Evolutionary conservation across 2,113 vertebrate genomes (phyloP).

Genomic region (Anoura caudifer): DNA sequence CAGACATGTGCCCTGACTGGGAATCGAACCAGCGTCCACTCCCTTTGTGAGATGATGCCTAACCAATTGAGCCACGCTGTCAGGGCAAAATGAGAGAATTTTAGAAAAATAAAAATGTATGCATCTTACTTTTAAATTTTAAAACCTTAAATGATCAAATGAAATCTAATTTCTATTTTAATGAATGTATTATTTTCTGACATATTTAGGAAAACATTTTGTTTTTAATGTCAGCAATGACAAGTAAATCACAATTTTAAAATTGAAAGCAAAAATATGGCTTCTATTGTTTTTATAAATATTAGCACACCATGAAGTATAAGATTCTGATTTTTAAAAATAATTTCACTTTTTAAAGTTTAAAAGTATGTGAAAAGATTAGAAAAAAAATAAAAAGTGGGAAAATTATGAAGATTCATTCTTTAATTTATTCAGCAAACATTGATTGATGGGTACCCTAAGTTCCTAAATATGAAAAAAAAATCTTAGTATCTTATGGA

Average conservation of each 20-base stretch:
- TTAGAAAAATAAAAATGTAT: neutral
- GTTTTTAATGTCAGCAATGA: neutral
- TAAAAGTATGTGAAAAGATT: neutral
- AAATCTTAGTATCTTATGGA: neutral
- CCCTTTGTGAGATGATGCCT: no score
- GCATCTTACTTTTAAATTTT: neutral
- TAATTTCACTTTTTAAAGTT: neutral
- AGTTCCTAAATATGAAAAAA: neutral
- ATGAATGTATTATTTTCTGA: neutral
- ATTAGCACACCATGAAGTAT: neutral
- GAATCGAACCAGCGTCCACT: no score
- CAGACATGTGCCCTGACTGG: no score
- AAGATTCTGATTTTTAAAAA: neutral
- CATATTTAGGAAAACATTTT: neutral
- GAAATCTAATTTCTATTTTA: neutral
- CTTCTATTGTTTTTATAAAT: neutral
- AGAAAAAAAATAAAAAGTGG: neutral
- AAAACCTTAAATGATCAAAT: neutral
- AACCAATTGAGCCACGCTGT: no score
- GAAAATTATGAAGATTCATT: neutral
- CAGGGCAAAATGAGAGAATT: neutral
- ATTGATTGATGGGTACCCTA: neutral
- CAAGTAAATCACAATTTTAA: neutral
- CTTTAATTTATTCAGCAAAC: neutral
- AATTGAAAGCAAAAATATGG: neutral